These are phyloP conservation scores for Mirza zaza DNA, from an alignment of 2,113 vertebrate genomes.

Conservation along the genomic window DNA sequence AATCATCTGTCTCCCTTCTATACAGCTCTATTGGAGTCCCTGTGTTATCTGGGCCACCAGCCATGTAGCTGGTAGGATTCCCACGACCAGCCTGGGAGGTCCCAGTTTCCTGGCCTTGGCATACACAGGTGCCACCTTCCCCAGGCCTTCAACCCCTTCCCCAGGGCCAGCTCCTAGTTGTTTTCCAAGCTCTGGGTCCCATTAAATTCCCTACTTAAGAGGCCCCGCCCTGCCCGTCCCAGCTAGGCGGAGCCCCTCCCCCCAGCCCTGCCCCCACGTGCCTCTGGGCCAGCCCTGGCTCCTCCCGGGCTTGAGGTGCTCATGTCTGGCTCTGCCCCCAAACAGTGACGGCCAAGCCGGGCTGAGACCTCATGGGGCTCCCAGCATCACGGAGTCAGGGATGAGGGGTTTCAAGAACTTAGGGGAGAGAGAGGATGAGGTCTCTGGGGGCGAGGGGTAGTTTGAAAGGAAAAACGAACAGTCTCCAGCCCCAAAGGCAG, in stretches of 20 bases:
- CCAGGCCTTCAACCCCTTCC: neutral
- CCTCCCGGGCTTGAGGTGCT: too few relatives aligned
- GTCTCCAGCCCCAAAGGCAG: neutral
- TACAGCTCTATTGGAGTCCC: too few relatives aligned
- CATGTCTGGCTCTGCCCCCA: neutral
- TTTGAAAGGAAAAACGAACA: neutral
- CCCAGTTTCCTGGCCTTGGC: neutral
- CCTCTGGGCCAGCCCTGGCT: neutral
- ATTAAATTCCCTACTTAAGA: neutral
- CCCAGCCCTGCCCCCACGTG: neutral
- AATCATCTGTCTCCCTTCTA: neutral
- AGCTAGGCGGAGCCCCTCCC: neutral
- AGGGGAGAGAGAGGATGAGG: neutral
- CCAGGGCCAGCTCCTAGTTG: neutral
- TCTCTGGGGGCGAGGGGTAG: neutral
- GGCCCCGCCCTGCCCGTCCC: neutral
- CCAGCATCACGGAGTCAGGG: neutral
- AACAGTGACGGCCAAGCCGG: neutral
- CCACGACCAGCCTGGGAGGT: rapidly evolving
- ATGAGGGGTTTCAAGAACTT: neutral
- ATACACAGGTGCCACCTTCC: neutral
- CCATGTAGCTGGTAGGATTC: neutral
- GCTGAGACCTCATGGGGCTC: neutral
- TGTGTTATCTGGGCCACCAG: neutral
- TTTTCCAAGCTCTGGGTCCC: neutral